A percentile compares a stretch with the other conserved stretches of the same genome.
phyloP scores from a whole-genome alignment of 1,140 invertebrate species.

The Ostrea edulis region DNA sequence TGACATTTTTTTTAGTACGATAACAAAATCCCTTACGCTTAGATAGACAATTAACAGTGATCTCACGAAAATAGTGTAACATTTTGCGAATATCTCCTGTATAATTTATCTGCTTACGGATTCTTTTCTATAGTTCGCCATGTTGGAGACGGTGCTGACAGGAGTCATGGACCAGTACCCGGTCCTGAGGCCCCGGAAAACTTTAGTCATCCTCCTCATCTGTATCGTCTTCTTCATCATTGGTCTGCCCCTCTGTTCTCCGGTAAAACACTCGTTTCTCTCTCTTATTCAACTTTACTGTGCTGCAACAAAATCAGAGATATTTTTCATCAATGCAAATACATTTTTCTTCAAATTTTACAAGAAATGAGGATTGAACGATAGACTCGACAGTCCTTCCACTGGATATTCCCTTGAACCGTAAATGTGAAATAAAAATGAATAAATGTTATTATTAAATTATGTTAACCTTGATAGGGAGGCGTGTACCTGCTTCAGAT shows the following conservation, averaged over 20 bases:
- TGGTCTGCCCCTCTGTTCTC: constrained; percentile 84
- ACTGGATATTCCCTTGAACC: not conserved
- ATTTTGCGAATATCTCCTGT: no score
- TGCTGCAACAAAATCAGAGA: not conserved
- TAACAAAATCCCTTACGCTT: no score
- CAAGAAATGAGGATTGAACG: not conserved
- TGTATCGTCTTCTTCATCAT: constrained; percentile 84
- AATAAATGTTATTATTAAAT: not conserved
- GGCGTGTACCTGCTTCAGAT: constrained; percentile 91
- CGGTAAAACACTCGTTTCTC: constrained; percentile 58
- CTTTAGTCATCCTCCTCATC: constrained; percentile 83
- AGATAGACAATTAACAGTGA: no score
- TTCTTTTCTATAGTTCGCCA: constrained; percentile 85
- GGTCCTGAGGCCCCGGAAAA: constrained; percentile 79
- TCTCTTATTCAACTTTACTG: not conserved
- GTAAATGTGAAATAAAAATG: not conserved
- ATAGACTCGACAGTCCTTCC: not conserved
- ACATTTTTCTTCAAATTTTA: not conserved
- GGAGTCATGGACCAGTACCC: constrained; percentile 87
- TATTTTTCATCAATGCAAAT: not conserved
- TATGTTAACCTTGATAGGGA: constrained; percentile 72
- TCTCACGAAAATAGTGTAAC: no score
- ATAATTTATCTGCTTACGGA: no score
- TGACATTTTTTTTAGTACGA: no score
- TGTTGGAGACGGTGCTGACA: constrained; percentile 88